Evolutionary conservation across 2,888 invertebrate species (phyloP), one percentile per base, ranked within the genome.

Genomic region (Patella pellucida): DNA sequence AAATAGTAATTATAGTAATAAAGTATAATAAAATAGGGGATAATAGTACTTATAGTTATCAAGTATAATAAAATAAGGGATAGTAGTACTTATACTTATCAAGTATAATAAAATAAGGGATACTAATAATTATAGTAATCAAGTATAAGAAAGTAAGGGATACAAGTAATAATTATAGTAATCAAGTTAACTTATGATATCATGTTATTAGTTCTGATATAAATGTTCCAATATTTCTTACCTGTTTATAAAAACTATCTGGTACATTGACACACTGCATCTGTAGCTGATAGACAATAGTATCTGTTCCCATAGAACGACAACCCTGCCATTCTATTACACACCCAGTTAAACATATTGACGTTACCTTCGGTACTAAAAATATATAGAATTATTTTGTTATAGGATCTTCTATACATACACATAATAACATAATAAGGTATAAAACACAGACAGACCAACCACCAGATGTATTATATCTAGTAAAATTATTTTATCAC

Each of bases 261-360:
- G 93, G 92, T 23, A 62, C 62, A 69, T 83, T 80, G 69, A 79
- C 71, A 68, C 79, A 74, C 81, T 87, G 87, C 77, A 94, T 86
- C 92, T 96, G 96, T 84, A 96, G 93, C 85, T 94, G 93, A 91
- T 96, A 97, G 81, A 94, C 93, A 72, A 95, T 92, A 52, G 94
- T 93, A 91, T 96, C 96, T 67, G 91, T 90, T 52, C 91, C 90
- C 85, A 93, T 93, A 16, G 91, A 93, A 89, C 90, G 93, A 76
- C 93, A 93, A 54, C 93, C 91, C 81, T 92, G 91, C 95, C 95
- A 95, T 89, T 95, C 94, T 52, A 95, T 89, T 1, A 92, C 90
- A 92, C 94, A 93, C 87, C 92, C 92, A 67, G 91, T 92, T 85
- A 93, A 91, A 78, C 92, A 91, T 73, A 94, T 90, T 86, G 93